Conservation (phyloP, 2,113 vertebrate genomes). For the Ardeotis arabs region DNA sequence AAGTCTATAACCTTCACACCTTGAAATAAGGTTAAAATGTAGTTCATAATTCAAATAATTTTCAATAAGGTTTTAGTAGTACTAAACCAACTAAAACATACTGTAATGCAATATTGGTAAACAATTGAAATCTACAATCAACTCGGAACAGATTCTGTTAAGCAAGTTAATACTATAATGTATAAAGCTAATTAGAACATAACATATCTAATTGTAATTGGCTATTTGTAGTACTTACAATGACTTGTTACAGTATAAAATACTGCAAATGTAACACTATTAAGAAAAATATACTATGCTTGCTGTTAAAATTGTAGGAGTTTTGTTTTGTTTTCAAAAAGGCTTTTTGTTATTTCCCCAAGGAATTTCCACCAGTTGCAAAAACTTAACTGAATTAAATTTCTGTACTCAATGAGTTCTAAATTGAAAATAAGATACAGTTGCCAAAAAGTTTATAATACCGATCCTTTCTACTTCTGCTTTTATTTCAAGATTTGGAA, state of each 20-base stretch:
- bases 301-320: background rate
- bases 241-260: background rate
- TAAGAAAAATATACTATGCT: background rate
- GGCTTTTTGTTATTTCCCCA: background rate
- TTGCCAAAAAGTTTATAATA: background rate
- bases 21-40: background rate
- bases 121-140: background rate
- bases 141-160: background rate
- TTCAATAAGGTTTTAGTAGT: background rate
- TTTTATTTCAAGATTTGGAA: background rate
- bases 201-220: background rate
- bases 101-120: background rate
- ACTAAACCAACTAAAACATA: background rate
- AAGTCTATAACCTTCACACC: background rate
- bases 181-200: background rate
- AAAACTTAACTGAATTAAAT: background rate
- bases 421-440: background rate
- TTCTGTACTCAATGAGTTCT: background rate
- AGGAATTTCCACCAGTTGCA: background rate
- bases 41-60: background rate
- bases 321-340: background rate
- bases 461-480: background rate
- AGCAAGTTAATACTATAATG: background rate
- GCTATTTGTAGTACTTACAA: background rate
- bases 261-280: background rate